Conservation (phyloP, 1,140 invertebrate genomes). For the Drosophila bocqueti region DNA sequence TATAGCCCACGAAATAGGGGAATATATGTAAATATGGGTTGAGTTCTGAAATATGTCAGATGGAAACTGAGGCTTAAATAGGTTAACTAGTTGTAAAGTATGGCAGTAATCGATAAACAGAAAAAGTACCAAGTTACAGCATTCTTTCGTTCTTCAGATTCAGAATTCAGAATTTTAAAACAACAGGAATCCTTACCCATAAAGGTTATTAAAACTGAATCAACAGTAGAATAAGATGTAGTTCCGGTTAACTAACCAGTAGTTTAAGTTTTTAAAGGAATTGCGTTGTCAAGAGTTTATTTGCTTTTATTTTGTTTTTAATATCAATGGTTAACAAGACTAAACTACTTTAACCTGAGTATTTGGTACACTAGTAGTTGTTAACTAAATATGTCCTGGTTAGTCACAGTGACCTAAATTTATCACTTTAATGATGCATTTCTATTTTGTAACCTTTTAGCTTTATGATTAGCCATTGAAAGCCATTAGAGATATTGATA, state of each 20-base stretch:
- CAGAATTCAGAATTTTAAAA: too few species aligned
- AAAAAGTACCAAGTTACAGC: not conserved
- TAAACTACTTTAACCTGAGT: too few species aligned
- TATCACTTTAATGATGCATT: not conserved
- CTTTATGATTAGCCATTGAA: not conserved
- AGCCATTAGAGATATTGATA: not conserved
- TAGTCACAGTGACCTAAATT: not conserved
- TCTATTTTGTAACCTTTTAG: not conserved
- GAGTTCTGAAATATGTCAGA: too few species aligned
- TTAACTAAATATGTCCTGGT: not conserved
- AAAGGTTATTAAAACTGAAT: too few species aligned
- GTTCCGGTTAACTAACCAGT: too few species aligned
- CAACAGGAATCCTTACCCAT: too few species aligned
- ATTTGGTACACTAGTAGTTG: too few species aligned
- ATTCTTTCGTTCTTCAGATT: not conserved
- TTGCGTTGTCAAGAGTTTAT: too few species aligned
- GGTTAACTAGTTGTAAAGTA: not conserved
- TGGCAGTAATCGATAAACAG: not conserved
- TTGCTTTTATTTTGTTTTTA: too few species aligned
- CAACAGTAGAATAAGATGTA: too few species aligned
- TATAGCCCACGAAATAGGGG: not conserved
- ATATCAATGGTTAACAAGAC: too few species aligned
- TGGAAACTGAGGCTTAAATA: not conserved
- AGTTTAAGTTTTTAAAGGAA: too few species aligned
- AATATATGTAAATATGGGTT: not conserved